These are phyloP conservation scores for Chelon labrosus DNA, from an alignment of 2,797 vertebrate species.

Conservation along the genomic window DNA sequence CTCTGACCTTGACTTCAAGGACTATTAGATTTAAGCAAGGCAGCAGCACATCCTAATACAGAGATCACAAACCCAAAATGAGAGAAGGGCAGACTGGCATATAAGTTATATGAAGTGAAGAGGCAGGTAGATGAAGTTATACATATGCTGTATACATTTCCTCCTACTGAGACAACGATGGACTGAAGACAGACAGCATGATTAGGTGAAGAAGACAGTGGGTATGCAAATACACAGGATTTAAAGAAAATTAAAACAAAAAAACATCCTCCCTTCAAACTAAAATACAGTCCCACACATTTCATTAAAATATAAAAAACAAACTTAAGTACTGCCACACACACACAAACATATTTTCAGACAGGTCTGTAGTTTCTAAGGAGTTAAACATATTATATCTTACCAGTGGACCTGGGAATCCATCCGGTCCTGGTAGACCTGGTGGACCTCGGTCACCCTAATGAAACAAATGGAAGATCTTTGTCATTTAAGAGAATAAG, in stretches of 20 bases:
- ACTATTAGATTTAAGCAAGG: conserved; percentile 48
- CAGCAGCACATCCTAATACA: neutral
- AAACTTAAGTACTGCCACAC: too few species aligned
- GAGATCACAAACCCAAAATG: neutral
- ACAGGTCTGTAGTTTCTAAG: neutral
- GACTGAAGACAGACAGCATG: too few species aligned
- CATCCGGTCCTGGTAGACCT: conserved; percentile 86
- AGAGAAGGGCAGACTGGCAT: neutral
- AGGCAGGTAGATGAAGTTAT: too few species aligned
- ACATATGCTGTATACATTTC: too few species aligned
- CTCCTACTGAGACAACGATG: too few species aligned
- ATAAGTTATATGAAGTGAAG: too few species aligned
- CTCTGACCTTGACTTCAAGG: conserved; percentile 53
- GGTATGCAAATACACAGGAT: too few species aligned
- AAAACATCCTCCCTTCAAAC: too few species aligned
- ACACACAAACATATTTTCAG: neutral
- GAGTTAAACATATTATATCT: conserved; percentile 41
- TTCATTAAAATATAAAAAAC: too few species aligned
- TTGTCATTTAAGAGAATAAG: neutral
- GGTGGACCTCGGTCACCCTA: conserved; percentile 89
- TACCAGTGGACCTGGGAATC: conserved; percentile 89
- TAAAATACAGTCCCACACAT: too few species aligned
- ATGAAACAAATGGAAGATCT: conserved; percentile 36
- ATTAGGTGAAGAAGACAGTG: too few species aligned
- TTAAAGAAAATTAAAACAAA: too few species aligned